Evolutionary conservation across 2,888 invertebrate species (phyloP), one percentile per base, ranked within the genome.

Genomic region (Ormyrus pomaceus): DNA sequence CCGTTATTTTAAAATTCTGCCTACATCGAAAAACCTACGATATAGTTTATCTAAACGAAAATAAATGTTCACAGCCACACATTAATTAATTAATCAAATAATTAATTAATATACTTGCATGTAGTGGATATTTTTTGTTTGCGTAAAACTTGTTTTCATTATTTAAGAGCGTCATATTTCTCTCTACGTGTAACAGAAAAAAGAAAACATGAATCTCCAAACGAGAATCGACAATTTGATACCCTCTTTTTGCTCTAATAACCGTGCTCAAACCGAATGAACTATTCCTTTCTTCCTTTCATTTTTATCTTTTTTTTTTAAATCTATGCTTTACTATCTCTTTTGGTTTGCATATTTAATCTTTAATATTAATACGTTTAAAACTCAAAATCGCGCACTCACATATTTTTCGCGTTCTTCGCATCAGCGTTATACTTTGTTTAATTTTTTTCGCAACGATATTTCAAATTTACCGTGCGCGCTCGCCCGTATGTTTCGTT

Each of bases 11-110:
- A 77, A 75, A 81, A 75, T 78, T 81, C 77, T 75, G 77, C 74
- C 77, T 74, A 75, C 72, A 73, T 80, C 72, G 77, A 73, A 73
- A 77, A 77, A 80, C 13, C 80, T 80, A 80, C 74, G 69, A 68
- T 76, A 80, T 48, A 64, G 65, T 74, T 81, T 79, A 81, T 79
- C 75, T 79, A 82, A 74, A 79, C 53, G 76, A 82, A 77, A 77
- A 79, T 69, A 82, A 34, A 73, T 77, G 73, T 77, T 91, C 91
- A 91, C 91, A 90, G 91, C 91, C 91, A 90, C 90, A 89, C 89
- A 90, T 90, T 88, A 89, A 89, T 88, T 86, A 86, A 86, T 86
- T 82, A 83, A 85, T 85, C 75, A 82, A 82, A 80, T 84, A 82
- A 82, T 77, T 79, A 78, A 83, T 83, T 77, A 82, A 71, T 79